phyloP scores from a whole-genome alignment of 2,113 vertebrate genomes.

The Osmerus mordax region DNA sequence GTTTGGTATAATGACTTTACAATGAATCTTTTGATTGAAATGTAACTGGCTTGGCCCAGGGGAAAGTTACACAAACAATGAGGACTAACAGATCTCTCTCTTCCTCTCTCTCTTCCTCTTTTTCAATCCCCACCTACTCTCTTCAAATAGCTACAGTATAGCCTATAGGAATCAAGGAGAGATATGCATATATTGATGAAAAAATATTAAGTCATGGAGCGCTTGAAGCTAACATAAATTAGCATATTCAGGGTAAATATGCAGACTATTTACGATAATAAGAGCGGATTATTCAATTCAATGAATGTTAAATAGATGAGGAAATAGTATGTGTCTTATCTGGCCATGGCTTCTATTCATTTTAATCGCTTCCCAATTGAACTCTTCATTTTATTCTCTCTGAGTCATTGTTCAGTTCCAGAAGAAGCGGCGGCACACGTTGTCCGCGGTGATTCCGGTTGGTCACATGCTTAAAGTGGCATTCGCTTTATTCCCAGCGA shows the following conservation, averaged over 20 bases:
- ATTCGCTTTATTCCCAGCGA: conserved; percentile 50
- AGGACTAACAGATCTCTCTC: conserved; percentile 63
- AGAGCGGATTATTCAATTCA: conserved; percentile 99
- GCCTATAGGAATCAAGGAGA: conserved; percentile 46
- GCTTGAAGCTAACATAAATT: conserved; percentile 99
- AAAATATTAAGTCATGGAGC: conserved; percentile 79
- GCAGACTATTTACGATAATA: conserved; percentile 99
- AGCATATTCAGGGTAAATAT: conserved; percentile 99
- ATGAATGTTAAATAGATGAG: conserved; percentile 99
- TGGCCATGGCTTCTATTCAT: conserved; percentile 86
- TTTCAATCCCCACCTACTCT: conserved; percentile 55
- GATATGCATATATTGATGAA: conserved; percentile 71
- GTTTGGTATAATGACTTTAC: conserved; percentile 78
- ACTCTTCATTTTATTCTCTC: conserved; percentile 82
- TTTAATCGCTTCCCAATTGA: conserved; percentile 92
- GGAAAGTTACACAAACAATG: conserved; percentile 83
- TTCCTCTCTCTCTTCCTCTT: conserved; percentile 63
- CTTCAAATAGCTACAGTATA: conserved; percentile 42
- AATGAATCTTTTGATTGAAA: conserved; percentile 82
- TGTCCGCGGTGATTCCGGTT: conserved; percentile 54
- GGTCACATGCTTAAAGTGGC: conserved; percentile 64
- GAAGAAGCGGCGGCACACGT: conserved; percentile 41
- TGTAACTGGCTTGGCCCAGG: conserved; percentile 79
- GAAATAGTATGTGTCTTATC: conserved; percentile 87
- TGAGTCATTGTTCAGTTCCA: conserved; percentile 63